Conservation (phyloP, 2,888 invertebrate genomes). For the Agriopis marginaria region DNA sequence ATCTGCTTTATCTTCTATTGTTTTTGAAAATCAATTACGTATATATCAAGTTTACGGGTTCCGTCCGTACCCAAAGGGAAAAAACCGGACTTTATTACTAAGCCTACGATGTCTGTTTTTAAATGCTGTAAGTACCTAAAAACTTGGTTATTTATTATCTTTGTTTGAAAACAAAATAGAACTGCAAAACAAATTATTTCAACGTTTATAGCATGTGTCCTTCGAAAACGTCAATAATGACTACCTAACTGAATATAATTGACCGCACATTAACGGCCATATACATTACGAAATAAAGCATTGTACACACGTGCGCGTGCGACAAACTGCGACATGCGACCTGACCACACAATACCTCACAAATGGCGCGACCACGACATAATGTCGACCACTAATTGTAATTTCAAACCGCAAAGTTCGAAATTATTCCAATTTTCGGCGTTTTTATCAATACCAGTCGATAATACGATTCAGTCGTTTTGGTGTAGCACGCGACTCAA, state of each 20-base stretch:
- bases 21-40: no score
- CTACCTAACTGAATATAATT: conserved; percentile 35
- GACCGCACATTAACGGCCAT: conserved; percentile 26
- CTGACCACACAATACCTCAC: conserved; percentile 59
- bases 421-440: conserved; percentile 62
- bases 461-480: conserved; percentile 57
- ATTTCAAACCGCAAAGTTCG: conserved; percentile 59
- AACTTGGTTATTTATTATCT: no score
- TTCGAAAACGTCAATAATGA: neutral
- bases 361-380: conserved; percentile 56
- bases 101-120: no score
- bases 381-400: conserved; percentile 71
- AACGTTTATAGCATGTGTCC: conserved; percentile 7
- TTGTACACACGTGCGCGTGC: conserved; percentile 50
- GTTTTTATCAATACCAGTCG: conserved; percentile 62
- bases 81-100: no score
- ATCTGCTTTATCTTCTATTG: no score
- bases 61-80: no score
- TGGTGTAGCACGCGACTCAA: conserved; percentile 48
- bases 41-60: no score
- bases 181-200: neutral
- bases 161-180: neutral
- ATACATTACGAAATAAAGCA: conserved; percentile 48
- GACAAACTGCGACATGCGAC: conserved; percentile 54
- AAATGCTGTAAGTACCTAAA: no score